A percentile compares a stretch with the other conserved stretches of the same genome.
phyloP scores from a whole-genome alignment of 2,888 invertebrate species.

The Tiliacea citrago region DNA sequence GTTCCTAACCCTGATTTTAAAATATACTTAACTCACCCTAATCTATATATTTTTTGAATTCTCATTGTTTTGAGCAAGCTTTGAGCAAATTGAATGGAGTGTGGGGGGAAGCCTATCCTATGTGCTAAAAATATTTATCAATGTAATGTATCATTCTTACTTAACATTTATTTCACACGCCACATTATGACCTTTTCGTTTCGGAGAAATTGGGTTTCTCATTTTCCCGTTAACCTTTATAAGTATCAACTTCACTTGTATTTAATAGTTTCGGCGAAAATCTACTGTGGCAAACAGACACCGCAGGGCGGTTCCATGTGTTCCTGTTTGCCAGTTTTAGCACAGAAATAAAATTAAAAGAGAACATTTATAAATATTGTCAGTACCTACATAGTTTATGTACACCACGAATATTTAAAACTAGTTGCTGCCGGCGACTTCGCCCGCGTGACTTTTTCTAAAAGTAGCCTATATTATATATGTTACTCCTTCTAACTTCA shows the following conservation, averaged over 20 bases:
- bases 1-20: background rate
- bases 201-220: conserved; percentile 9
- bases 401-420: too few species aligned
- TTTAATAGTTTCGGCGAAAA: background rate
- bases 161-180: conserved; percentile 23
- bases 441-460: too few species aligned
- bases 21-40: background rate
- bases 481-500: too few species aligned
- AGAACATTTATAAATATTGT: too few species aligned
- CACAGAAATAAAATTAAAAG: too few species aligned
- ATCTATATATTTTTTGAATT: background rate
- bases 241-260: background rate
- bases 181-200: conserved; percentile 21
- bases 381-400: too few species aligned
- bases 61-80: conserved; percentile 1
- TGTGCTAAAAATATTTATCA: conserved; percentile 16
- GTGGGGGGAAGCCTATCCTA: conserved; percentile 17
- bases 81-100: conserved; percentile 11
- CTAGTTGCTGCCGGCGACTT: too few species aligned
- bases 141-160: conserved; percentile 23
- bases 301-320: background rate
- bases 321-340: background rate
- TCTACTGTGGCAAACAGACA: background rate
- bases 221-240: conserved; percentile 12
- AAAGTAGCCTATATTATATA: too few species aligned